Evolutionary conservation across 2,797 vertebrate species (phyloP), one percentile per base, ranked within the genome.

Genomic region (Smutsia gigantea): DNA sequence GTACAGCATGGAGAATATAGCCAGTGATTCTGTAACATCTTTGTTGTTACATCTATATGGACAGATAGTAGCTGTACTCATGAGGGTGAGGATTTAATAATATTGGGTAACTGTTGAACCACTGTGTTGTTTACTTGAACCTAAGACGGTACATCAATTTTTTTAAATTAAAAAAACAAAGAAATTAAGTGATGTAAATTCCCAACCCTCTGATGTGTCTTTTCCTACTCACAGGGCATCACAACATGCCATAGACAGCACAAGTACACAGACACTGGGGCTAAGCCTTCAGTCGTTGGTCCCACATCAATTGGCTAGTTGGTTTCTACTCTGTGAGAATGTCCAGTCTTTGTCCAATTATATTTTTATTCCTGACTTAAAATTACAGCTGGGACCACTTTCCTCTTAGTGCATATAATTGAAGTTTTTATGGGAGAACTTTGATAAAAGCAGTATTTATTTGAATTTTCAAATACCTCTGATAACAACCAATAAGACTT

Each of bases 301-400:
- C 27, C 61, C 18, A 53, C 0, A 0, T 64, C 55, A 25, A 46
- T 29, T 42, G 39, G n/a, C 29, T 49, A 25, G 51, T 17, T 55
- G 5, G 15, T 83, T 87, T 94, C 27, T 72, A 74, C 3, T 39
- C 19, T 37, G 29, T 63, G 34, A 82, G 37, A 5, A 77, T 31
- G 25, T n/a, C 19, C 23, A 77, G n/a, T 71, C 69, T 81, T 85
- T 71, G 12, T 23, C 37, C 53, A 27, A 81, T 61, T 92, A 66
- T 85, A 74, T 11, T 59, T 93, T 46, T 31, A 37, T 68, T 68
- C 9, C 31, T 83, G 61, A 64, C n/a, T 90, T 87, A 84, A 83
- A 78, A 90, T 79, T 55, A 63, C 0, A 84, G 2, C 1, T 42
- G 9, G 29, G 72, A 0, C 1, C 25, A 61, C 10, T 66, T 87